Evolutionary conservation across 2,113 vertebrate genomes (phyloP).

Genomic region (Probosciger aterrimus): DNA sequence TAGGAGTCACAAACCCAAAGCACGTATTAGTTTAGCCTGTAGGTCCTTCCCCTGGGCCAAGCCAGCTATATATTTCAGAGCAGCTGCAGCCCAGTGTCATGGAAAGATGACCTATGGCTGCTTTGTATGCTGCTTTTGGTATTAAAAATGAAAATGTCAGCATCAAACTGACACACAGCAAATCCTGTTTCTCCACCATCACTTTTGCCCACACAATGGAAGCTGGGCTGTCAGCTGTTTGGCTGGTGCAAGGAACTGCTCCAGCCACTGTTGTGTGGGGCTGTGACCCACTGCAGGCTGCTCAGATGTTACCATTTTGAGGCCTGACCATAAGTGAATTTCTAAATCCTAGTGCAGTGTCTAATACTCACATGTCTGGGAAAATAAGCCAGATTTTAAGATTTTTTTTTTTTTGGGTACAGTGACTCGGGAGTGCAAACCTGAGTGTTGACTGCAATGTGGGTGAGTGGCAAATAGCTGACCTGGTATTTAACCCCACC

Average conservation of each 20-base stretch:
- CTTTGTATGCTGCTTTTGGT: not conserved
- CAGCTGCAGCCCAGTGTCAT: not conserved
- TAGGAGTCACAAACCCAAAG: not conserved
- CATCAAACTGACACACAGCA: not conserved
- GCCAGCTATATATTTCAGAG: not conserved
- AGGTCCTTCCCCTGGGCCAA: not conserved
- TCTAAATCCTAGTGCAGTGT: not conserved
- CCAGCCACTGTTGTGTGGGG: fast-evolving
- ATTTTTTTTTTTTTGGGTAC: not conserved
- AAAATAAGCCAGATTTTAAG: not conserved
- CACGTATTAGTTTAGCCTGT: not conserved
- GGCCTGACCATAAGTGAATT: not conserved
- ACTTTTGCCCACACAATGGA: not conserved
- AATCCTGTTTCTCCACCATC: not conserved
- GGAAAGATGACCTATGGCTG: not conserved
- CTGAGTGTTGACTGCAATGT: not conserved
- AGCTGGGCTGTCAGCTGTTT: not conserved
- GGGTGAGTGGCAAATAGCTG: not conserved
- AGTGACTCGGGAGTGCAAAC: not conserved
- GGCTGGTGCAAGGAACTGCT: not conserved
- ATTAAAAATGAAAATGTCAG: not conserved
- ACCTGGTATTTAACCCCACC: not conserved
- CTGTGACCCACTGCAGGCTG: not conserved
- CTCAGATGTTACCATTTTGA: not conserved
- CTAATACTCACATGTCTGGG: not conserved